Conservation (phyloP, 1,140 invertebrate species). For the Dufourea novaeangliae region DNA sequence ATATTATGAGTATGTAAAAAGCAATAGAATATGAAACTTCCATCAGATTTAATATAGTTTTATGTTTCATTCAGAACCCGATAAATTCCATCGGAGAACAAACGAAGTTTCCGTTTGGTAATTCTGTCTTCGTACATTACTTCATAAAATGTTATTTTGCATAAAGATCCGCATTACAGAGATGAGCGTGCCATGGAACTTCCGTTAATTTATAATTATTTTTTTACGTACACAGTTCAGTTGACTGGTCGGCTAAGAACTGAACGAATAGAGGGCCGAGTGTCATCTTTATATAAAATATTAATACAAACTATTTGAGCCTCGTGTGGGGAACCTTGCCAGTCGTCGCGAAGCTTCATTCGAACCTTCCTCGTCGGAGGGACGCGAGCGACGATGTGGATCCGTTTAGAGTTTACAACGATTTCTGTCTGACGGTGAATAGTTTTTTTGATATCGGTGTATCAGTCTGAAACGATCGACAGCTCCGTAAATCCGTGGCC, state of each 20-base stretch:
- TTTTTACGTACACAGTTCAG: background rate
- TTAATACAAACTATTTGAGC: conserved; percentile 46
- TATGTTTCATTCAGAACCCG: no score
- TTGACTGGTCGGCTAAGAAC: background rate
- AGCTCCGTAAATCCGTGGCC: background rate
- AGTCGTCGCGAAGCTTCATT: conserved; percentile 20
- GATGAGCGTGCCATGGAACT: no score
- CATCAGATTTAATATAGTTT: no score
- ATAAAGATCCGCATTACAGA: background rate
- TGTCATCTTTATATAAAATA: conserved; percentile 32
- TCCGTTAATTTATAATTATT: background rate
- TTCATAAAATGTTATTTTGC: no score
- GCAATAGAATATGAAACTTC: no score
- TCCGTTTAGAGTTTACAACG: conserved; percentile 40
- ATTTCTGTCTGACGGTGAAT: conserved; percentile 43
- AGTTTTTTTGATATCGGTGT: conserved; percentile 24
- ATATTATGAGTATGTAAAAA: no score
- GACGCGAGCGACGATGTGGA: conserved; percentile 38
- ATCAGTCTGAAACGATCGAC: conserved; percentile 42
- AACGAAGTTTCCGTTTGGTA: background rate
- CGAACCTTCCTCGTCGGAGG: conserved; percentile 29
- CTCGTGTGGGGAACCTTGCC: background rate
- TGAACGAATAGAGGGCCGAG: conserved; percentile 5
- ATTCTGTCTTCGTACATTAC: no score
- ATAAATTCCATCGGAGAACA: no score